A percentile compares a stretch with the other conserved stretches of the same genome.
Conservation (phyloP, 1,140 invertebrate species). For the Procambarus virginalis region DNA sequence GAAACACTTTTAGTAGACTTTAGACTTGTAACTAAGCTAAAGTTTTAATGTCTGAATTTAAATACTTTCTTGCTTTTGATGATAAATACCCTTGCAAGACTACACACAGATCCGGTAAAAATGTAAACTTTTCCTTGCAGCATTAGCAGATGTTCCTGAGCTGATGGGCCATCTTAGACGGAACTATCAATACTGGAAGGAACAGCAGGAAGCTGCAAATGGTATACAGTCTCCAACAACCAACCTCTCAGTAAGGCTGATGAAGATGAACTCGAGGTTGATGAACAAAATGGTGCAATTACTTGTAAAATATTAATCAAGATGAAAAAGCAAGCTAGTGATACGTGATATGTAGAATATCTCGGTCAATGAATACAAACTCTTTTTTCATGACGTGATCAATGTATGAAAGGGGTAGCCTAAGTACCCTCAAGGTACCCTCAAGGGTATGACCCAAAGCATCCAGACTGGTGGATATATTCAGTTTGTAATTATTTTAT, state of each 20-base stretch:
- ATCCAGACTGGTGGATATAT: not conserved
- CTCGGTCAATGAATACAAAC: not conserved
- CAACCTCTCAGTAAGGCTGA: slow-evolving; percentile 1
- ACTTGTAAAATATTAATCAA: not conserved
- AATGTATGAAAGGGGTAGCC: not conserved
- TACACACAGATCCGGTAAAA: not conserved
- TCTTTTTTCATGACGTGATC: not conserved
- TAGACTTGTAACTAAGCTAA: too few species aligned
- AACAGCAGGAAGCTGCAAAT: slow-evolving; percentile 74
- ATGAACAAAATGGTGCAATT: not conserved
- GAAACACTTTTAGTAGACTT: too few species aligned
- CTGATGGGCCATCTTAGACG: slow-evolving; percentile 86
- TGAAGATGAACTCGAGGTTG: slow-evolving; percentile 3
- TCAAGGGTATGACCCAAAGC: not conserved
- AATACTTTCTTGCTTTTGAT: too few species aligned
- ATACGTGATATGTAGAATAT: not conserved
- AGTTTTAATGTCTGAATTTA: too few species aligned
- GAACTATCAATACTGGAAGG: slow-evolving; percentile 95
- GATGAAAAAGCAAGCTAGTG: slow-evolving; percentile 3
- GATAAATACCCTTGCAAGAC: too few species aligned
- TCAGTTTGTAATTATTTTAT: not conserved
- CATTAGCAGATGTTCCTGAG: slow-evolving; percentile 94
- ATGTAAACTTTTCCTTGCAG: slow-evolving; percentile 76
- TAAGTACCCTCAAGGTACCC: not conserved
- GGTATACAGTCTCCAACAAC: not conserved